Percentiles rank a stretch among this genome's conserved stretches.
phyloP scores from a whole-genome alignment of 2,113 vertebrate species.

The Urocynchramus pylzowi region DNA sequence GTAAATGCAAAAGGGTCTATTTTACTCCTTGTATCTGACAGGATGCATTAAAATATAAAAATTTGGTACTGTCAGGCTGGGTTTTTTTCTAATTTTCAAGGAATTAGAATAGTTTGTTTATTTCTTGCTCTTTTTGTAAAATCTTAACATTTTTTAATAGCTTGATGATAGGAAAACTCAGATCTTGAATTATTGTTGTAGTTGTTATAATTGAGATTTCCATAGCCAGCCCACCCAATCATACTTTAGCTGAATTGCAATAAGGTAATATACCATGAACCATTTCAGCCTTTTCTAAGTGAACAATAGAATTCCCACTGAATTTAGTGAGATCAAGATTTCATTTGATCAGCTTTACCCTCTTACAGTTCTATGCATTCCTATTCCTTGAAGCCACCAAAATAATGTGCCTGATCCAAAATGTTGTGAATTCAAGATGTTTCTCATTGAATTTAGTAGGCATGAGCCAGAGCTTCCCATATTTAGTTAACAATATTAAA shows the following conservation, averaged over 20 bases:
- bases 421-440: neutral
- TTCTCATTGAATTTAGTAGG: neutral
- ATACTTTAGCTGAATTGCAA: neutral
- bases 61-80: accelerated
- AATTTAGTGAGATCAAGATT: neutral
- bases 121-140: neutral
- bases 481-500: neutral
- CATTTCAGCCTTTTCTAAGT: neutral
- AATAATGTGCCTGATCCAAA: neutral
- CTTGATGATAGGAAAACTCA: neutral
- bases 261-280: neutral
- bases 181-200: neutral
- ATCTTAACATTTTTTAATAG: neutral
- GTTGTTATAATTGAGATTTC: neutral
- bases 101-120: neutral
- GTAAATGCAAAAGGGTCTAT: neutral
- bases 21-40: neutral
- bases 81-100: neutral
- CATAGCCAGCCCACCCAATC: neutral
- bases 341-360: neutral
- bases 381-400: neutral
- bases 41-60: neutral
- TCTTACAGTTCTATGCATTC: neutral
- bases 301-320: neutral
- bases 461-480: neutral